Evolutionary conservation across 2,113 vertebrate genomes (phyloP).

Genomic region (Brachyhypopomus occidentalis): DNA sequence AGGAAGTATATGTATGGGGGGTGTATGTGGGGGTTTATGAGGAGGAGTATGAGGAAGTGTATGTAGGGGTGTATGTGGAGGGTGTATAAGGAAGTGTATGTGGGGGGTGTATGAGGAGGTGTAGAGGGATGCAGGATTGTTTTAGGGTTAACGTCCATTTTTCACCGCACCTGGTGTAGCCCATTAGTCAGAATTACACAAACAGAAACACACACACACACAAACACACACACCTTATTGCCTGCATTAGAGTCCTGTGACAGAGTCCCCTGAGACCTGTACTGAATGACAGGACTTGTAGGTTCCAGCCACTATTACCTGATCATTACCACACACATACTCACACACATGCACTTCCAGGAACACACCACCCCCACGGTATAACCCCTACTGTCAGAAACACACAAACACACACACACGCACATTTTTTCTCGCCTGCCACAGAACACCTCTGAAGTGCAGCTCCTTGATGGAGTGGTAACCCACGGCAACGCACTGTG

Average conservation of each 20-base stretch:
- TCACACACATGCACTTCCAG: slow-evolving; percentile 17
- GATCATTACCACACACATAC: slow-evolving; percentile 40
- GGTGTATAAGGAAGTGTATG: too few species aligned
- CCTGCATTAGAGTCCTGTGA: slow-evolving; percentile 7
- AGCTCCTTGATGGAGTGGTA: slow-evolving; percentile 49
- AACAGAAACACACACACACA: slow-evolving; percentile 23
- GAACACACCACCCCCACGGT: slow-evolving; percentile 11
- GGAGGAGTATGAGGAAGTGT: too few species aligned
- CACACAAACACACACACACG: slow-evolving; percentile 33
- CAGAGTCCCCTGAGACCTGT: not conserved
- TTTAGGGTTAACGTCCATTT: not conserved
- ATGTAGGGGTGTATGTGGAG: too few species aligned
- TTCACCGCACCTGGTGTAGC: not conserved
- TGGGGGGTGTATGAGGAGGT: too few species aligned
- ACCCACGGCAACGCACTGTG: slow-evolving; percentile 57
- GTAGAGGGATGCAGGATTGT: not conserved
- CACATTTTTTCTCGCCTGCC: slow-evolving; percentile 30
- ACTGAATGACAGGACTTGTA: slow-evolving; percentile 49
- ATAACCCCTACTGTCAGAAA: slow-evolving; percentile 30
- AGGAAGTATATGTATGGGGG: too few species aligned
- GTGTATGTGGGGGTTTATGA: too few species aligned
- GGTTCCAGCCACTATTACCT: slow-evolving; percentile 40
- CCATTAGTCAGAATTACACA: not conserved
- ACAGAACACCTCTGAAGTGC: slow-evolving; percentile 43
- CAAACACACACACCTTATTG: slow-evolving; percentile 31